Evolutionary conservation across 2,113 vertebrate genomes (phyloP).

Genomic region (Saccopteryx bilineata): DNA sequence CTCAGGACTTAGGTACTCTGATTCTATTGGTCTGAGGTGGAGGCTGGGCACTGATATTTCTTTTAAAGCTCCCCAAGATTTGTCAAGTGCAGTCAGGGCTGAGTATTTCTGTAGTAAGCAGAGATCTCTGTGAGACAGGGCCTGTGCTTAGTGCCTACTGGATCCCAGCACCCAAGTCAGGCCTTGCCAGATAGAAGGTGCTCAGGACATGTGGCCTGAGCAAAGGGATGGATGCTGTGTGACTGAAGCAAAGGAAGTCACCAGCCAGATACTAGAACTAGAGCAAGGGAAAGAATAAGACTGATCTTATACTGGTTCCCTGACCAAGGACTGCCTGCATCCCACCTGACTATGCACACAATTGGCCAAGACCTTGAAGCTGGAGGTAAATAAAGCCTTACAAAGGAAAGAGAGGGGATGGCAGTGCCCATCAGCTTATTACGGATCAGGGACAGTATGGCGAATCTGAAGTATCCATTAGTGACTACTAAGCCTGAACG

Average conservation of each 20-base stretch:
- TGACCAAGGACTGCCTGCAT: not conserved
- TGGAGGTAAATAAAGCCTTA: not conserved
- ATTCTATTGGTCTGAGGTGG: not conserved
- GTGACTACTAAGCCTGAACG: not conserved
- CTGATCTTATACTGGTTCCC: not conserved
- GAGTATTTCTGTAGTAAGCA: not conserved
- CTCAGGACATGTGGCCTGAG: not conserved
- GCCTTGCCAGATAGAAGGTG: not conserved
- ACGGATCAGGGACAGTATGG: not conserved
- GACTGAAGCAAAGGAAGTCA: not conserved
- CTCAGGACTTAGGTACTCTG: not conserved
- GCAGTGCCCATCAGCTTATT: not conserved
- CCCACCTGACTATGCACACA: not conserved
- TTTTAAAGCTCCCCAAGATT: not conserved
- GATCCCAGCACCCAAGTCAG: not conserved
- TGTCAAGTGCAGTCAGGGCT: not conserved
- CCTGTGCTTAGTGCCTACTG: not conserved
- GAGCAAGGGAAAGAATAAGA: not conserved
- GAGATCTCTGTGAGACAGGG: not conserved
- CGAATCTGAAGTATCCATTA: not conserved
- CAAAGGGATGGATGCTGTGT: slow-evolving; percentile 2
- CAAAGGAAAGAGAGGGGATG: not conserved
- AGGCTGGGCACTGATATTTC: not conserved
- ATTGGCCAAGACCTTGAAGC: not conserved
- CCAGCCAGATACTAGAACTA: not conserved